Conservation (phyloP, 2,888 invertebrate genomes). For the Autographa pulchrina region DNA sequence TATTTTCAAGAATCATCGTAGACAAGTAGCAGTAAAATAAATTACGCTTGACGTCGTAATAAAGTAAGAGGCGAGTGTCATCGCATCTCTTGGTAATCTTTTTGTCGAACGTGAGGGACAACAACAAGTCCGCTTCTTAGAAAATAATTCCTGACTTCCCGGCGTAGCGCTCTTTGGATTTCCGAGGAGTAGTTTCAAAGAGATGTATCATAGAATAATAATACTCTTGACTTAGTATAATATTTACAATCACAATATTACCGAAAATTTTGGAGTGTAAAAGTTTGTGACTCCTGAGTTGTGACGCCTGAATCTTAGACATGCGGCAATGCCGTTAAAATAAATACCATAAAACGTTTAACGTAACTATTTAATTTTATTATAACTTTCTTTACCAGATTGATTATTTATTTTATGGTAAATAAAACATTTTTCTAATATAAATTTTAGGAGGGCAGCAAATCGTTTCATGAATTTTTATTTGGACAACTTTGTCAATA, state of each 20-base stretch:
- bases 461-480: too few species aligned
- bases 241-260: constrained; percentile 22
- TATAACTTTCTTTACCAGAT: too few species aligned
- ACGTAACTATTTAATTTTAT: too few species aligned
- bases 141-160: constrained; percentile 73
- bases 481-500: too few species aligned
- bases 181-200: constrained; percentile 69
- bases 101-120: constrained; percentile 71
- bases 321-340: background rate
- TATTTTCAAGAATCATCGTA: constrained; percentile 16
- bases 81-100: constrained; percentile 60
- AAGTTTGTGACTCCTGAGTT: background rate
- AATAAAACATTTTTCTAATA: too few species aligned
- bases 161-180: constrained; percentile 73
- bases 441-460: too few species aligned
- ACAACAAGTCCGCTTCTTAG: constrained; percentile 74
- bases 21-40: constrained; percentile 45
- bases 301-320: background rate
- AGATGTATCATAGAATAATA: constrained; percentile 41
- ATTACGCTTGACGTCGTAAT: constrained; percentile 51
- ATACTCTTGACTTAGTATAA: constrained; percentile 33
- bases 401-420: too few species aligned
- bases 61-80: constrained; percentile 57
- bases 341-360: background rate
- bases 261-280: constrained; percentile 17